Conservation (phyloP, 2,888 invertebrate species). For the Ganaspis brasiliensis region DNA sequence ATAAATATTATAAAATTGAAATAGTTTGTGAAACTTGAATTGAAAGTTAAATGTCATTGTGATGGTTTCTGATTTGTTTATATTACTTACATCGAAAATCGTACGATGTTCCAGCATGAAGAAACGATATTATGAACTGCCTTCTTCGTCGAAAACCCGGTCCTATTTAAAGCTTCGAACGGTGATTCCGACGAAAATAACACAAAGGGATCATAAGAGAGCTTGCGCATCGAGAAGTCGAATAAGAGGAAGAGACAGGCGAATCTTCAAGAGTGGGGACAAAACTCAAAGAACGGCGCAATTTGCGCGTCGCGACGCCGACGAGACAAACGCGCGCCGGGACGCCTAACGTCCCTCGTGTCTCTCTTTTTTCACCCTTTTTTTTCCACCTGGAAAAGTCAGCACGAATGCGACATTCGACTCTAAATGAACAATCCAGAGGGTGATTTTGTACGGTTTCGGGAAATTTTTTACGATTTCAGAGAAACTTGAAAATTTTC, state of each 20-base stretch:
- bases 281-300: conserved; percentile 53
- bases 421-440: neutral
- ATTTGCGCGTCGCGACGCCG: conserved; percentile 38
- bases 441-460: neutral
- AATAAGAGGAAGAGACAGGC: conserved; percentile 28
- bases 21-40: neutral
- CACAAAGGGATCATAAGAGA: conserved; percentile 77
- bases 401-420: neutral
- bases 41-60: neutral
- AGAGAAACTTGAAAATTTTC: too few relatives aligned
- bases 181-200: conserved; percentile 78
- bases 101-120: conserved; percentile 80
- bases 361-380: neutral
- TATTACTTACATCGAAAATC: conserved; percentile 79
- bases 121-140: conserved; percentile 76
- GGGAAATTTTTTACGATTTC: too few relatives aligned
- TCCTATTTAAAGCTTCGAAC: conserved; percentile 80
- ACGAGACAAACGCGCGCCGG: conserved; percentile 19
- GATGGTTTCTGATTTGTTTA: conserved; percentile 60
- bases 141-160: conserved; percentile 74
- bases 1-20: conserved; percentile 24
- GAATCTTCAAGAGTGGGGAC: neutral
- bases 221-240: conserved; percentile 65
- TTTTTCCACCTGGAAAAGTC: neutral
- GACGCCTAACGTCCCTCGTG: neutral